Conservation (phyloP, 2,797 vertebrate species). For the Aotus griseimembra region DNA sequence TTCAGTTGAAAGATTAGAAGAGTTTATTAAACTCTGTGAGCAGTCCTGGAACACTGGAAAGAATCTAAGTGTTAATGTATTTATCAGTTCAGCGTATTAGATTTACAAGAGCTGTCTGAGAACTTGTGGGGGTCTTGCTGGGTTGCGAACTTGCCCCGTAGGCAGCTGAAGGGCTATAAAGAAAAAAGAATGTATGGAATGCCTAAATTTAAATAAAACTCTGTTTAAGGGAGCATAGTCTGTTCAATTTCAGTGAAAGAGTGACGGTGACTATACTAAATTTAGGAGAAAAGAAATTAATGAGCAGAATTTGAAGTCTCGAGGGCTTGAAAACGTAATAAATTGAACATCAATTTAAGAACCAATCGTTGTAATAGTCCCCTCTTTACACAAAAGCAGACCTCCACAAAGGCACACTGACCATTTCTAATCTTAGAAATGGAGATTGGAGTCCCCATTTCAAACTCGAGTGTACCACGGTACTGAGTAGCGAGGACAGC, state of each 20-base stretch:
- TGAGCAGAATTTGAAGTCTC: background rate
- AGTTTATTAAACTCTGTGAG: background rate
- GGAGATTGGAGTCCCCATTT: background rate
- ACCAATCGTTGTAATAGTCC: background rate
- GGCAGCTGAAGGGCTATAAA: no score
- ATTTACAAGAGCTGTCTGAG: background rate
- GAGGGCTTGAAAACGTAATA: background rate
- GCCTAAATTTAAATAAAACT: background rate
- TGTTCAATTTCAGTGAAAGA: background rate
- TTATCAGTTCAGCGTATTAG: background rate
- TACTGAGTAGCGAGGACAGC: background rate
- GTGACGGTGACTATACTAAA: background rate
- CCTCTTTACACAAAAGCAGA: background rate
- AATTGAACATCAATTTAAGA: background rate
- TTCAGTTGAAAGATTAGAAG: background rate
- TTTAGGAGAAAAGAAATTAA: background rate
- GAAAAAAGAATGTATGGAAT: background rate
- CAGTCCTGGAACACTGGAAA: background rate
- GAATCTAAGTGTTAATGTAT: background rate
- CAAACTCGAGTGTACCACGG: rapidly evolving
- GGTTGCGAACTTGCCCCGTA: background rate
- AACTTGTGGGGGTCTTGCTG: background rate
- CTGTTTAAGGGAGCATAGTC: no score
- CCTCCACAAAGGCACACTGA: background rate
- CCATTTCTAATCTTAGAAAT: background rate